Evolutionary conservation across 2,113 vertebrate genomes (phyloP), one percentile per base, ranked within the genome.

Genomic region (Cairina moschata): DNA sequence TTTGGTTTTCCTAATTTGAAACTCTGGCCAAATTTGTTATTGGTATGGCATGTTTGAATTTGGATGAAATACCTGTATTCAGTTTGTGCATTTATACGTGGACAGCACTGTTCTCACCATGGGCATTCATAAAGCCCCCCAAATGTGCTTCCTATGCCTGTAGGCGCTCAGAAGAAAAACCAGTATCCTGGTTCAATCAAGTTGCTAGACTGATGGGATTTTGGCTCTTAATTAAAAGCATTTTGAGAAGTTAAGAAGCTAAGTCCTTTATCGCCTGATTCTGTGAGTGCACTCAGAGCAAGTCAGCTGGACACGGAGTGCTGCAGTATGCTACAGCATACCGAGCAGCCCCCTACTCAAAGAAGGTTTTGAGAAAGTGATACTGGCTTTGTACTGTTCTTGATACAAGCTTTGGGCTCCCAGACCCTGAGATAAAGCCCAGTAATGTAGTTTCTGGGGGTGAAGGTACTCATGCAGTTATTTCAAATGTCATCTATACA

Each of bases 361-460:
- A 69, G 44, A 32, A 88, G 3, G 2, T 31, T 81, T 65, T 77
- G 40, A 58, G 50, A 69, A 83, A 46, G 38, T 29, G 6, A 17
- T 48, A 10, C 23, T 38, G 72, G 22, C 38, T 73, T 81, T 50
- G 65, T 69, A 8, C 3, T 44, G 86, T 52, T 66, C 50, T 40
- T 79, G 28, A 6, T 36, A 22, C 0, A 2, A 90, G 5, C 60
- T 76, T 59, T 0, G 1, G 4, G 38, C 42, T 92, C 56, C 28
- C 60, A 67, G 83, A 78, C 59, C 6, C 68, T 67, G 40, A 63
- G 26, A 50, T 48, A 40, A 83, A 67, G 40, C 50, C 8, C 26
- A 32, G 26, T 42, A 23, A 16, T 16, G 28, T 8, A 60, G 26
- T 86, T 66, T 68, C 50, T 4, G 0, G 0, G 23, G 11, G 6